phyloP scores from a whole-genome alignment of 2,888 invertebrate species.

The Proisotoma minuta region DNA sequence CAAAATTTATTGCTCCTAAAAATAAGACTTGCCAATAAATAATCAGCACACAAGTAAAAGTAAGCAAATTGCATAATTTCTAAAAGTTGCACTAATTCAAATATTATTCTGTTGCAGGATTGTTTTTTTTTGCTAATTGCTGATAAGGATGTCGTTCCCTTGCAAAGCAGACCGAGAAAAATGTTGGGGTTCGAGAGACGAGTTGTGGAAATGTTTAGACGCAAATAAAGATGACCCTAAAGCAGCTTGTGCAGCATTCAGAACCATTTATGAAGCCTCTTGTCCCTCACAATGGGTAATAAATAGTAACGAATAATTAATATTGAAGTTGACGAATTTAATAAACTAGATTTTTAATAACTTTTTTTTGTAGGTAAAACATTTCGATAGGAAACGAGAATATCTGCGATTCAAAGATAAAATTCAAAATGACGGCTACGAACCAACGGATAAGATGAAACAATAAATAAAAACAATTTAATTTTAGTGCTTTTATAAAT shows the following conservation, averaged over 20 bases:
- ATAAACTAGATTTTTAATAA: background rate
- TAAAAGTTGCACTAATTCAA: too few species aligned
- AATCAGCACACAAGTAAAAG: too few species aligned
- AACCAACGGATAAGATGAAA: slow-evolving; percentile 62
- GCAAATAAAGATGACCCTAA: slow-evolving; percentile 52
- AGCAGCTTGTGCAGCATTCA: slow-evolving; percentile 63
- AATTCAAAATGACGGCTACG: slow-evolving; percentile 79
- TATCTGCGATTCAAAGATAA: slow-evolving; percentile 82
- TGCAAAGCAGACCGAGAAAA: slow-evolving; percentile 69
- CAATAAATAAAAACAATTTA: too few species aligned
- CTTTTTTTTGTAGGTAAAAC: slow-evolving; percentile 61
- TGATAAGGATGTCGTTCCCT: slow-evolving; percentile 73
- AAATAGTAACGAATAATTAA: too few species aligned
- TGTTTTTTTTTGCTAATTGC: too few species aligned
- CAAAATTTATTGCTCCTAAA: too few species aligned
- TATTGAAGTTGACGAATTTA: background rate
- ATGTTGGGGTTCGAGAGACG: slow-evolving; percentile 82
- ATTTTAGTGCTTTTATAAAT: too few species aligned
- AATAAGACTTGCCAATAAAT: too few species aligned
- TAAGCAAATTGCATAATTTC: too few species aligned
- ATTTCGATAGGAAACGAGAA: slow-evolving; percentile 85
- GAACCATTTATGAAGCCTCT: slow-evolving; percentile 68
- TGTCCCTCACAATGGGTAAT: slow-evolving; percentile 77
- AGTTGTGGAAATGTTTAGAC: slow-evolving; percentile 85
- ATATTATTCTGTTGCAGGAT: too few species aligned